Conservation (phyloP, 2,888 invertebrate genomes). For the Thymelicus lineola region DNA sequence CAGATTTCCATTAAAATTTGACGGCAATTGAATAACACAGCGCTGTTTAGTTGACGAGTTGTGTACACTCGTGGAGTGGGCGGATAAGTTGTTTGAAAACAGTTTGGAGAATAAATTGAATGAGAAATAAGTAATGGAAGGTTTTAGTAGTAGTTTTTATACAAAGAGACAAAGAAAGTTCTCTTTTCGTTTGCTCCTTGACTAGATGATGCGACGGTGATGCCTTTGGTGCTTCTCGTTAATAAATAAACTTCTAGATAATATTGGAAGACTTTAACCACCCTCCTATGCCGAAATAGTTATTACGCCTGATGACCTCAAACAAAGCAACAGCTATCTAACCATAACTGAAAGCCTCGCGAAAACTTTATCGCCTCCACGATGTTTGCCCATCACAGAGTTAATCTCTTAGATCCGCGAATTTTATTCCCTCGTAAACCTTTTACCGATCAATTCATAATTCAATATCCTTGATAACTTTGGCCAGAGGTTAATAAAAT, state of each 20-base stretch:
- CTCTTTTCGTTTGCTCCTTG: too few species aligned
- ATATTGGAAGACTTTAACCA: too few species aligned
- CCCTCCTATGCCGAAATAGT: too few species aligned
- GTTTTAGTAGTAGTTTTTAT: too few species aligned
- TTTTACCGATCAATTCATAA: slow-evolving; percentile 31
- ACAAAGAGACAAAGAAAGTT: too few species aligned
- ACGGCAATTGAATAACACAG: slow-evolving; percentile 51
- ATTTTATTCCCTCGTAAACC: slow-evolving; percentile 30
- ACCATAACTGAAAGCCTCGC: neutral
- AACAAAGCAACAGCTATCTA: too few species aligned
- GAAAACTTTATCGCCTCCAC: slow-evolving; percentile 18
- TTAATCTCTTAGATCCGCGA: slow-evolving; percentile 33
- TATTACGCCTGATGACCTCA: too few species aligned
- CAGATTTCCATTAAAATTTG: slow-evolving; percentile 49
- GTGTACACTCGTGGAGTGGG: neutral
- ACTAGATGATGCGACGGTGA: too few species aligned
- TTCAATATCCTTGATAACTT: slow-evolving; percentile 35
- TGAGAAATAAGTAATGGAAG: neutral
- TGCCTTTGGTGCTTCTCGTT: too few species aligned
- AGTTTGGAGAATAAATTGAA: neutral
- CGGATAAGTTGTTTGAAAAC: slow-evolving; percentile 1
- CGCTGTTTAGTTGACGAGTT: slow-evolving; percentile 24
- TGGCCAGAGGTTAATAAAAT: slow-evolving; percentile 23
- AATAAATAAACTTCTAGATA: too few species aligned
- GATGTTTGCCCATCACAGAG: slow-evolving; percentile 17